Evolutionary conservation across 2,113 vertebrate species (phyloP), one percentile per base, ranked within the genome.

Genomic region (Hippoglossus stenolepis): DNA sequence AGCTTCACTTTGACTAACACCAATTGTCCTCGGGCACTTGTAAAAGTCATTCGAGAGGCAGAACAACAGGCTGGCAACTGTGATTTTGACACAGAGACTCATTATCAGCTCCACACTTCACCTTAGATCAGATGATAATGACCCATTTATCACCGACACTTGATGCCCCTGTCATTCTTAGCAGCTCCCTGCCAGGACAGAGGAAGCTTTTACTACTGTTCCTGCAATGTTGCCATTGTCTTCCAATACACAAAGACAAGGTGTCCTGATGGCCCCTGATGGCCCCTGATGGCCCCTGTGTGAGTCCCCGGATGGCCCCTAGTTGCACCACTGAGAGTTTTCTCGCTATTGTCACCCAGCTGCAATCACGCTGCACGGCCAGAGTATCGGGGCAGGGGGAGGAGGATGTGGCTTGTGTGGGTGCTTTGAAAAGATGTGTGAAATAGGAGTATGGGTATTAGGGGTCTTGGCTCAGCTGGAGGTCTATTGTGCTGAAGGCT

Each of bases 391-490:
- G 83, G 69, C 9, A 21, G 73, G 26, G 84, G 80, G 83, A 35
- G 81, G 62, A 80, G 80, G 78, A 78, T 80, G 86, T 61, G 78
- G 79, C 69, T 75, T 87, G 79, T 83, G 83, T 82, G 77, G 84
- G 76, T 86, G 91, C 93, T 94, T 93, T 94, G 93, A 93, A 92
- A 93, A 86, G 89, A 91, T 87, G 93, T 93, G 93, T 94, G 94
- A 95, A 94, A 92, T 89, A 91, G 91, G 89, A 93, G 92, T 90
- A 90, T 82, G 85, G 91, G 91, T 94, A 95, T 95, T 94, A 94
- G 89, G 92, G 85, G 89, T 88, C 80, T 92, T 88, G 83, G 79
- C 90, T 89, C 86, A 77, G 89, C 79, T 65, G 91, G 93, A 90
- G 92, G 90, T 90, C 90, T 83, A 89, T 94, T 95, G 92, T 93